Evolutionary conservation across 2,888 invertebrate genomes (phyloP), one percentile per base, ranked within the genome.

Genomic region (Megalurothrips usitatus): DNA sequence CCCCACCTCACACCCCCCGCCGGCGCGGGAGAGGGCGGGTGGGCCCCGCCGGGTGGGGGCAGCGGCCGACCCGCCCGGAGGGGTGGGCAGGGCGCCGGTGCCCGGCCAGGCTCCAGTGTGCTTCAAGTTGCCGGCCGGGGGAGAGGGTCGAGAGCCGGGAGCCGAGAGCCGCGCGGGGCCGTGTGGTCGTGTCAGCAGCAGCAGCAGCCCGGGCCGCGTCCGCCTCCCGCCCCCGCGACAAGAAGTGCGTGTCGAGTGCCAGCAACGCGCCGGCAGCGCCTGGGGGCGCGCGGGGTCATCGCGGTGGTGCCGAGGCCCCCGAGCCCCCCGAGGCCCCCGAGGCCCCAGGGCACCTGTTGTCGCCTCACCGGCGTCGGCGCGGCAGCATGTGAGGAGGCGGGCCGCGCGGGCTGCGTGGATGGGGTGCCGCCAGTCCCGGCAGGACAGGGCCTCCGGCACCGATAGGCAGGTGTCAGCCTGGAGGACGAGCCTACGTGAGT

Each of bases 401-500:
- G 9, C 52, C 11, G 52, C 52, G 17, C 58, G 17, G 58, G 58
- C 58, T 12, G 68, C 26, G 68, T 75, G 68, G 68, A 75, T 75
- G 68, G 68, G 68, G 68, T 75, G 68, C 68, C 26, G 23, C 9
- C n/a, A 23, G 8, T 75, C 68, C 68, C 68, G 26, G 26, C 23
- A 23, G 11, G 23, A 68, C 11, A 19, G 58, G 14, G 58, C 58
- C 19, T 58, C 58, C 58, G 1, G 58, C 58, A 17, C 58, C 58
- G 14, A 17, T 19, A 6, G 19, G 58, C 58, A 58, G 19, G 58
- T 58, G 14, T 11, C 68, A 23, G 23, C 68, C 68, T 26, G 68
- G 68, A 75, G 68, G 68, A 23, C 26, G 10, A 75, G 26, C 26
- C 68, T 75, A 10, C 68, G 68, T 75, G 68, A 75, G 68, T 75